Evolutionary conservation across 2,888 invertebrate genomes (phyloP), one percentile per base, ranked within the genome.

Genomic region (Phragmatobia fuliginosa): DNA sequence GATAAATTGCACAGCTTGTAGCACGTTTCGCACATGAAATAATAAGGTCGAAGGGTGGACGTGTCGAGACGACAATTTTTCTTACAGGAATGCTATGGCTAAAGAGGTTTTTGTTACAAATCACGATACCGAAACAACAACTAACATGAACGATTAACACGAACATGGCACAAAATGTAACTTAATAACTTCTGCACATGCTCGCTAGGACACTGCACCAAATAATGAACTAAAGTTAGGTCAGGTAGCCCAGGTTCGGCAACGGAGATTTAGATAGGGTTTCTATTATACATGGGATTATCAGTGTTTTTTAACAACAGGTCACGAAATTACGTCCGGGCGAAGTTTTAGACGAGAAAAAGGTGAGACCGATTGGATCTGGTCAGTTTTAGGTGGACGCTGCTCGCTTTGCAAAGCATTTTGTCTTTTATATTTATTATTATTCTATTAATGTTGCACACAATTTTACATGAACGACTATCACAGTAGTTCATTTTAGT

Each of bases 281-380:
- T 83, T 75, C 75, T 78, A 80, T 83, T 83, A 77, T 76, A 75
- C 82, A 80, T 85, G 85, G 88, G 91, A 93, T 93, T 92, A 92
- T 94, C 91, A 89, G 85, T 93, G 76, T 94, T 94, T 93, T 94
- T 91, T 92, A 91, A 93, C 90, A 92, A 94, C 95, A 95, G 98
- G 97, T 97, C 96, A 97, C 97, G 95, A 98, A 98, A 97, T 97
- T 98, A 95, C 98, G 98, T 89, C 98, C 98, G 87, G 98, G 98
- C 94, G 98, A 98, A 97, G 97, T 98, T 94, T 95, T 98, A 96
- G 98, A 98, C 96, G 98, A 98, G 94, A 98, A 97, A 96, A 98
- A 98, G 98, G 98, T 98, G 97, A 98, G 94, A 94, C 91, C 89
- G 89, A 90, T 90, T 92, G 93, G 93, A 90, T 93, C 94, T 93